Percentiles rank a stretch among this genome's conserved stretches.
Conservation (phyloP, 2,888 invertebrate species). For the Ypsolopha scabrella region DNA sequence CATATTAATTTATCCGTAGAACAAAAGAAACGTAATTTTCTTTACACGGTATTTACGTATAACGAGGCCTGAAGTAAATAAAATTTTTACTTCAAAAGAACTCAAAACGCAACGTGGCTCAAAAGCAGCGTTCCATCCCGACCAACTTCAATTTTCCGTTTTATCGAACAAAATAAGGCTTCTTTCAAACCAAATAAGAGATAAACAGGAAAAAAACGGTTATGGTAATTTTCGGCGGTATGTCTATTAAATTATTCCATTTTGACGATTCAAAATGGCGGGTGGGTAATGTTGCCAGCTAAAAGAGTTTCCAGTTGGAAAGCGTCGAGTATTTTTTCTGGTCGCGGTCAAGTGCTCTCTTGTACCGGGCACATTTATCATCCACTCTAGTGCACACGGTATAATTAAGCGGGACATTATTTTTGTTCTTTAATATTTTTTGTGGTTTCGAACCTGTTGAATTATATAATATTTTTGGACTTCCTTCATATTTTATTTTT, state of each 20-base stretch:
- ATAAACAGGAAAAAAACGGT: conserved; percentile 23
- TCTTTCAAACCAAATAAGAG: not conserved
- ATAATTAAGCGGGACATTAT: not conserved
- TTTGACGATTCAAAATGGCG: conserved; percentile 46
- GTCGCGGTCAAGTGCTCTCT: conserved; percentile 27
- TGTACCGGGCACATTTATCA: conserved; percentile 23
- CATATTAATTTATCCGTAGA: not conserved
- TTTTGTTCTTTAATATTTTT: too few relatives aligned
- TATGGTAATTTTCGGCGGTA: conserved; percentile 12
- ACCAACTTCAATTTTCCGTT: not conserved
- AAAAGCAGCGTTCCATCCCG: not conserved
- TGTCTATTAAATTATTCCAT: conserved; percentile 63
- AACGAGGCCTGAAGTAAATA: not conserved
- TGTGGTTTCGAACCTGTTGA: too few relatives aligned
- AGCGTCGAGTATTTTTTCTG: conserved; percentile 14
- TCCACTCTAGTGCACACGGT: not conserved
- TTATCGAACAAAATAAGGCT: not conserved
- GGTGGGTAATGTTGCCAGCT: conserved; percentile 44
- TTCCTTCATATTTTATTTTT: too few relatives aligned
- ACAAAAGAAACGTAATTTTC: not conserved
- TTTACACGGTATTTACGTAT: not conserved
- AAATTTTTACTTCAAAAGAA: not conserved
- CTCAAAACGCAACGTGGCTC: not conserved
- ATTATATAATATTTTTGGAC: too few relatives aligned
- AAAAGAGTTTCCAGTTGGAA: not conserved